Percentiles rank a stretch among this genome's conserved stretches.
Evolutionary conservation across 2,797 vertebrate species (phyloP).

Genomic region (Malacoctenus gilli): DNA sequence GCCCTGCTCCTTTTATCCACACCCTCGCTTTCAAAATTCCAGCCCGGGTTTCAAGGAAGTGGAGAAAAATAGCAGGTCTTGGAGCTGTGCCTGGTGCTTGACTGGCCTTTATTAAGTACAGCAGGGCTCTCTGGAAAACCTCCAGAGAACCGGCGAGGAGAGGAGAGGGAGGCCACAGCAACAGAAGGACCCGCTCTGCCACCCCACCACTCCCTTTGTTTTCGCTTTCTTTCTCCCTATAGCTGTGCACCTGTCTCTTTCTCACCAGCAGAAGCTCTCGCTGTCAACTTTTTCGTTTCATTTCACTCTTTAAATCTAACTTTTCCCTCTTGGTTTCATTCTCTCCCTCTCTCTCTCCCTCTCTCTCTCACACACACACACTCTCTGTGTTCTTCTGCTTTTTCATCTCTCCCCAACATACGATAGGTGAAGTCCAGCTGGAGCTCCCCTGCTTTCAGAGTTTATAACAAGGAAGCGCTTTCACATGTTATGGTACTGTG

Average conservation of each 20-base stretch:
- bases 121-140: slow-evolving; percentile 84
- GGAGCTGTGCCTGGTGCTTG: slow-evolving; percentile 86
- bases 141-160: slow-evolving; percentile 80
- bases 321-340: slow-evolving; percentile 32
- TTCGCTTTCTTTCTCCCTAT: slow-evolving; percentile 64
- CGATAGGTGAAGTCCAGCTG: slow-evolving; percentile 27
- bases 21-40: slow-evolving; percentile 68
- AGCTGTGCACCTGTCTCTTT: slow-evolving; percentile 73
- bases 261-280: slow-evolving; percentile 36
- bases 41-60: slow-evolving; percentile 83
- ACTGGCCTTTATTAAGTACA: slow-evolving; percentile 93
- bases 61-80: slow-evolving; percentile 84
- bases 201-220: slow-evolving; percentile 46
- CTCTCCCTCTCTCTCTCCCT: slow-evolving; percentile 15
- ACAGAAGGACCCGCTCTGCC: slow-evolving; percentile 72
- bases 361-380: too few species aligned
- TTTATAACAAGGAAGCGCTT: slow-evolving; percentile 34
- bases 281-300: slow-evolving; percentile 56
- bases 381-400: slow-evolving; percentile 16
- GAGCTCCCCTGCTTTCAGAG: slow-evolving; percentile 45
- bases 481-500: slow-evolving; percentile 34
- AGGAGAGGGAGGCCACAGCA: slow-evolving; percentile 69
- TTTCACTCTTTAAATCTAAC: slow-evolving; percentile 50
- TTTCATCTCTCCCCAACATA: slow-evolving; percentile 26
- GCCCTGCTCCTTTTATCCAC: slow-evolving; percentile 46